A percentile compares a stretch with the other conserved stretches of the same genome.
phyloP scores from a whole-genome alignment of 2,888 invertebrate genomes.

The Ornithoptera alexandrae region DNA sequence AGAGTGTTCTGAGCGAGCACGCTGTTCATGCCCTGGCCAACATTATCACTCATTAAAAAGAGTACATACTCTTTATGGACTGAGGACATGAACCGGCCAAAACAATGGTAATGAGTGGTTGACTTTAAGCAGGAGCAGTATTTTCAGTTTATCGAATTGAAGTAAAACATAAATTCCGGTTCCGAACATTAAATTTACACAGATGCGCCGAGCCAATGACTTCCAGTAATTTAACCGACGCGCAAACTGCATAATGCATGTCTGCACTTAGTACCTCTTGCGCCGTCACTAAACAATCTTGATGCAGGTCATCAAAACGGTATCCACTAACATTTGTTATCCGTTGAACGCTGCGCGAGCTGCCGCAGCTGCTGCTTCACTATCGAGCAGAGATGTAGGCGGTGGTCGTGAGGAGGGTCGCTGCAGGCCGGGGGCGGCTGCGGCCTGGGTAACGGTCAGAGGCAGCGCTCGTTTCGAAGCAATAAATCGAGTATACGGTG shows the following conservation, averaged over 20 bases:
- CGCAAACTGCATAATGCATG: conserved; percentile 63
- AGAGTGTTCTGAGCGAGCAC: no score
- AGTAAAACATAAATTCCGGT: background rate
- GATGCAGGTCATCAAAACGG: background rate
- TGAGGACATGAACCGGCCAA: no score
- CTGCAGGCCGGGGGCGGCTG: background rate
- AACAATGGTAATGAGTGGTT: no score
- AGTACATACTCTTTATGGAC: no score
- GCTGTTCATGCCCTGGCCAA: no score
- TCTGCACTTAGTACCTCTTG: conserved; percentile 57
- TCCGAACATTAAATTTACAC: background rate
- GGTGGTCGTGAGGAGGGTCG: background rate
- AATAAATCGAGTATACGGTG: conserved; percentile 55
- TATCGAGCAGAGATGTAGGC: conserved; percentile 10
- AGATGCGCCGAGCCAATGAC: background rate
- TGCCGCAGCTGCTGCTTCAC: background rate
- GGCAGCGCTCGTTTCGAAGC: conserved; percentile 17
- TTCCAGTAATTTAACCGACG: conserved; percentile 11
- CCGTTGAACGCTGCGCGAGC: background rate
- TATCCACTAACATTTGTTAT: background rate
- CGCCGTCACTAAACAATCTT: background rate
- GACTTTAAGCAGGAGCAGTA: no score
- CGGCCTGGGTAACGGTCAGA: conserved; percentile 10
- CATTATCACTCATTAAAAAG: no score
- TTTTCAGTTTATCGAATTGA: background rate